Conservation (phyloP, 2,797 vertebrate species). For the Hephaestus fuliginosus region DNA sequence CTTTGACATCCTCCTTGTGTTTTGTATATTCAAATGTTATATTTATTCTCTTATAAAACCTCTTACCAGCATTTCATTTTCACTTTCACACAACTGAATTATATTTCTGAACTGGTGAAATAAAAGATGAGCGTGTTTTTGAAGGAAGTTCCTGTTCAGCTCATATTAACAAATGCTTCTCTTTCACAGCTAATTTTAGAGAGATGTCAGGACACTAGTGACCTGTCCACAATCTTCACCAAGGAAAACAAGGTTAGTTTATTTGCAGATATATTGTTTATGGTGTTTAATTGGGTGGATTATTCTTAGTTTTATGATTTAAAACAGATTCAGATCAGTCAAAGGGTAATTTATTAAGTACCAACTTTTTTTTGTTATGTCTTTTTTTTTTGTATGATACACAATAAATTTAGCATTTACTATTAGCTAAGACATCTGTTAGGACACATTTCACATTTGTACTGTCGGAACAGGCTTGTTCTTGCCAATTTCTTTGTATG, state of each 20-base stretch:
- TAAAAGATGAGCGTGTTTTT: not conserved
- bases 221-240: constrained; percentile 11
- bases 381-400: not conserved
- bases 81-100: not conserved
- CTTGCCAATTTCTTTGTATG: too few relatives aligned
- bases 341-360: not conserved
- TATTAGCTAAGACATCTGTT: not conserved
- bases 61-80: not conserved
- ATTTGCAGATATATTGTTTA: not conserved
- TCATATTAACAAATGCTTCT: not conserved
- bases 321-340: not conserved
- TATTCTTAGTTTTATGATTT: not conserved
- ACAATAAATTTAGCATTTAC: not conserved
- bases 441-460: too few relatives aligned
- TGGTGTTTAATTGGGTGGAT: not conserved
- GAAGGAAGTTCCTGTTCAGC: not conserved
- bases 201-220: accelerated
- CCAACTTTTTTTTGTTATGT: not conserved
- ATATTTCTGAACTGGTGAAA: not conserved
- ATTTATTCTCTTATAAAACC: not conserved
- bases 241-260: constrained; percentile 76
- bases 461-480: too few relatives aligned
- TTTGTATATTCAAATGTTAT: not conserved
- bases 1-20: not conserved
- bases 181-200: not conserved